A percentile compares a stretch with the other conserved stretches of the same genome.
These are phyloP conservation scores for Cladorhizidae sp. DNA, from an alignment of 37 sponge, comb jelly and placozoan species.

Conservation along the genomic window DNA sequence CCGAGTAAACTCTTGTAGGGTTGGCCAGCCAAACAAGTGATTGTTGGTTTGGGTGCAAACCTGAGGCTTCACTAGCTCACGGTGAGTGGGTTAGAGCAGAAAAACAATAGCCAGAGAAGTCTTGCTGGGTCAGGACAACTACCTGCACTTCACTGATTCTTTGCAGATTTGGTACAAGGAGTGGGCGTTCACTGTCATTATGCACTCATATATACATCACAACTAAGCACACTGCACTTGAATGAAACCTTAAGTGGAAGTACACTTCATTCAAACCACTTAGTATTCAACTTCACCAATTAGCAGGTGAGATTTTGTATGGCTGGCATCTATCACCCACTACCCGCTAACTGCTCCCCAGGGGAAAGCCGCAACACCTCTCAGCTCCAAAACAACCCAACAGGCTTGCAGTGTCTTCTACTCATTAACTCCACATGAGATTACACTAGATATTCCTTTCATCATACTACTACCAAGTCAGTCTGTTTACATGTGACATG, in stretches of 20 bases:
- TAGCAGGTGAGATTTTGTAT: constrained; percentile 1
- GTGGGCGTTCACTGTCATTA: neutral
- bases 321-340: constrained; percentile 11
- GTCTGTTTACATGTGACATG: too few species aligned
- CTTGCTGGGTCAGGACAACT: neutral
- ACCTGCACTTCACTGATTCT: constrained; percentile 14
- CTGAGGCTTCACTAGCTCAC: neutral
- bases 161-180: neutral
- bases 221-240: neutral
- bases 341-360: constrained; percentile 8
- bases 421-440: too few species aligned
- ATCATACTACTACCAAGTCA: too few species aligned
- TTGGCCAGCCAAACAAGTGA: too few species aligned
- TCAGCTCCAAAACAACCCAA: too few species aligned
- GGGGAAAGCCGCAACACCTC: too few species aligned
- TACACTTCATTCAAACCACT: constrained; percentile 4
- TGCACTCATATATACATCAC: too few species aligned
- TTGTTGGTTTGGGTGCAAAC: too few species aligned
- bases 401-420: too few species aligned
- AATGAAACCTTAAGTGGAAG: neutral
- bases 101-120: constrained; percentile 9
- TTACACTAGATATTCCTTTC: too few species aligned
- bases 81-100: constrained; percentile 3
- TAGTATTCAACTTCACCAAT: constrained; percentile 5
- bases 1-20: too few species aligned